phyloP scores from a whole-genome alignment of 2,797 vertebrate genomes.

The Gallinago nigripennis region DNA sequence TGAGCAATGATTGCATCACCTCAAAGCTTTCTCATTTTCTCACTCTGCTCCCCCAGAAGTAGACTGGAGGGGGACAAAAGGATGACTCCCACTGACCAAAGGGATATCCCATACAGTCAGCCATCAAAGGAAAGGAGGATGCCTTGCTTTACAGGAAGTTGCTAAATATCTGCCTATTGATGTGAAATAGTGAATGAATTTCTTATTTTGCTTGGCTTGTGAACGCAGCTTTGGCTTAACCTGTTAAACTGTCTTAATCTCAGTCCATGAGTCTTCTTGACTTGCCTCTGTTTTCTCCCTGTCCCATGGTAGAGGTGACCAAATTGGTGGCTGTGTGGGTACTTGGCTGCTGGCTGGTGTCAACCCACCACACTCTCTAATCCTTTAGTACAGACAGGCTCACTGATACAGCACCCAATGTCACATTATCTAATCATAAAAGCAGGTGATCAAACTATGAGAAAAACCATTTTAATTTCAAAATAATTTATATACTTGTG shows the following conservation, averaged over 20 bases:
- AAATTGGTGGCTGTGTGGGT: rapidly evolving
- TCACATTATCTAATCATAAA: background rate
- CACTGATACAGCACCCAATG: background rate
- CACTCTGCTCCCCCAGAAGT: rapidly evolving
- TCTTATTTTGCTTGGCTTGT: background rate
- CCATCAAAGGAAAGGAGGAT: background rate
- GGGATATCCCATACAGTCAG: background rate
- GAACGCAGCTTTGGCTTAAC: background rate
- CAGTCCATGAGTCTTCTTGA: background rate
- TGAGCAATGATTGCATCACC: background rate
- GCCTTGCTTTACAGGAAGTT: background rate
- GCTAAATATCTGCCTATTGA: background rate
- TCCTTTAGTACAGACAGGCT: background rate
- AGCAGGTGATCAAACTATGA: background rate
- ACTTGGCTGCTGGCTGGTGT: background rate
- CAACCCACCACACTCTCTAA: background rate
- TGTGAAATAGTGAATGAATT: background rate
- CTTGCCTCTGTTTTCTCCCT: background rate
- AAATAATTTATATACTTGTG: background rate
- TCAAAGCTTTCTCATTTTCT: background rate
- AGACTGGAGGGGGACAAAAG: background rate
- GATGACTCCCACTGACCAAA: background rate
- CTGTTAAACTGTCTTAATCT: background rate
- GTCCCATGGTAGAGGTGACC: rapidly evolving
- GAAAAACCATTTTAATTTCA: background rate